These are phyloP conservation scores for Galleria mellonella DNA, from an alignment of 1,140 invertebrate species.

Conservation along the genomic window DNA sequence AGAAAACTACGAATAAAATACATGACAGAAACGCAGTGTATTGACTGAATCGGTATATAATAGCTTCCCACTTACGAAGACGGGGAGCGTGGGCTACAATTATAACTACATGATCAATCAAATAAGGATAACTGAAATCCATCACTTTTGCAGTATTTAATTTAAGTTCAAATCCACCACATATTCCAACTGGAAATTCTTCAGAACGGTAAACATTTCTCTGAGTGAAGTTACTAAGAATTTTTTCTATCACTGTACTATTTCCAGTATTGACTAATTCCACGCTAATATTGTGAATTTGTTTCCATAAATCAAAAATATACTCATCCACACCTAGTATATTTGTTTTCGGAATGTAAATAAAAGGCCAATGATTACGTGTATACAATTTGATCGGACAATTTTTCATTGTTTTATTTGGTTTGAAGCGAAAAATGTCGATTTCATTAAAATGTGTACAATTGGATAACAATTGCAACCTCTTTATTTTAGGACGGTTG, in stretches of 20 bases:
- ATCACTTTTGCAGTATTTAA: background rate
- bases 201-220: background rate
- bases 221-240: background rate
- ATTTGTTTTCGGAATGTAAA: background rate
- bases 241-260: too few relatives aligned
- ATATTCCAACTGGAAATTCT: slow-evolving; percentile 1
- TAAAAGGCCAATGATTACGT: slow-evolving; percentile 10
- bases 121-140: slow-evolving; percentile 12
- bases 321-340: background rate
- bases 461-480: background rate
- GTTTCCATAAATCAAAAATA: slow-evolving; percentile 1
- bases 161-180: slow-evolving; percentile 11
- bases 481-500: slow-evolving; percentile 5
- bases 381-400: slow-evolving; percentile 6
- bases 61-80: slow-evolving; percentile 8
- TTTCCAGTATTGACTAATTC: slow-evolving; percentile 3
- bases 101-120: slow-evolving; percentile 7
- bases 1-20: background rate
- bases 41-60: slow-evolving; percentile 6
- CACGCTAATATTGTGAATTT: background rate
- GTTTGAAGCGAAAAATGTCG: background rate
- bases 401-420: background rate
- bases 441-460: slow-evolving; percentile 3
- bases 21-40: background rate
- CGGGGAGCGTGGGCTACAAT: slow-evolving; percentile 6